Conservation (phyloP, 1,140 invertebrate genomes). For the Nixonia krombeini region DNA sequence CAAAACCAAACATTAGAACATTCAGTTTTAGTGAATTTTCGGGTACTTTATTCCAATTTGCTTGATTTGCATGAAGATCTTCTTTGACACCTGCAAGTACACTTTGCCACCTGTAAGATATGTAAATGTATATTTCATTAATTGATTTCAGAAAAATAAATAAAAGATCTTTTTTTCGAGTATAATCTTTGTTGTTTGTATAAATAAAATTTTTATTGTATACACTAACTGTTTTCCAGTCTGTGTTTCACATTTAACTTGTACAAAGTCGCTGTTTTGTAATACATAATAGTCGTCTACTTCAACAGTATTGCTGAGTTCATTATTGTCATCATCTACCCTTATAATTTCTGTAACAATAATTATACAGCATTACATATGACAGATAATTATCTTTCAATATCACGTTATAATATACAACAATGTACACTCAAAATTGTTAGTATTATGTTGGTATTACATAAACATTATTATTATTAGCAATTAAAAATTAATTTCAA, state of each 20-base stretch:
- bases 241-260: constrained; percentile 73
- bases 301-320: constrained; percentile 69
- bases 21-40: constrained; percentile 76
- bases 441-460: too few species aligned
- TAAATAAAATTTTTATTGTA: not conserved
- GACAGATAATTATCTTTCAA: too few species aligned
- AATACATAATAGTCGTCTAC: constrained; percentile 75
- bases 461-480: too few species aligned
- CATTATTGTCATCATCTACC: constrained; percentile 73
- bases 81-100: constrained; percentile 74
- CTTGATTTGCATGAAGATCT: constrained; percentile 66
- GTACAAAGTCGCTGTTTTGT: constrained; percentile 77
- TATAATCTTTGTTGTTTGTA: too few species aligned
- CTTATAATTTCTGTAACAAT: constrained; percentile 74
- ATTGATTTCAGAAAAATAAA: too few species aligned
- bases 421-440: too few species aligned
- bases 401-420: too few species aligned
- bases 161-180: too few species aligned
- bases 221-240: constrained; percentile 70
- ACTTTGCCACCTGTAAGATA: constrained; percentile 73
- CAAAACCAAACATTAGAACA: constrained; percentile 91
- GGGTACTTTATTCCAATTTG: constrained; percentile 72
- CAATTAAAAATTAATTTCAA: too few species aligned
- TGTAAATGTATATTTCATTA: too few species aligned
- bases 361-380: not conserved